Evolutionary conservation across 2,113 vertebrate species (phyloP), one percentile per base, ranked within the genome.

Genomic region (Amazona guildingii): DNA sequence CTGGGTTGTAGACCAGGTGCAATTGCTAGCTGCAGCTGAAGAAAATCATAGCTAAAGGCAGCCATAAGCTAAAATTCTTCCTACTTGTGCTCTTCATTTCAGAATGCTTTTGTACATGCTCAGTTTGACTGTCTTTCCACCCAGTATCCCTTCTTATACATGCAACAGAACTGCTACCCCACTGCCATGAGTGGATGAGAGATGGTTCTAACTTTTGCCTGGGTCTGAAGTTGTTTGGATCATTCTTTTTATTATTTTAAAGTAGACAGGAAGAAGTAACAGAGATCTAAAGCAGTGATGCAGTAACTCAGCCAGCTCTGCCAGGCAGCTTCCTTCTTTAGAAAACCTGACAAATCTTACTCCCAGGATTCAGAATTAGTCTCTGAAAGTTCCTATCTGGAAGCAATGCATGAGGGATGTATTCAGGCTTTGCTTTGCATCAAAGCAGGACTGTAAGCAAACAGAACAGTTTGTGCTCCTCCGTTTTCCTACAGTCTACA

Each of bases 281-380:
- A 63, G 41, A 46, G 24, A 59, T 74, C 51, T 81, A 82, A 93
- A 88, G 43, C 39, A 79, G 77, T 23, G 35, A 9, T 72, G 33
- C 54, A 46, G 61, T 82, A 88, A 51, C 68, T 86, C 51, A 49
- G 48, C 5, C 57, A 66, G 59, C 57, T 74, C 28, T 74, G 41
- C 68, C 76, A 86, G 67, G 29, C 37, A 72, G 66, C 68, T 86
- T 82, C 35, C 55, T 78, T 63, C 23, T 10, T 80, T 43, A 39
- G 62, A 92, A 89, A 86, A 82, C 13, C 64, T 86, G 73, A 88
- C 17, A 63, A 84, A 64, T 68, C 48, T 86, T 43, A 37, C 48
- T 86, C 33, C 52, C 43, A 75, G 48, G 27, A 62, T 78, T 86
- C 55, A 84, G 55, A 44, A 72, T 82, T 64, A 64, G 48, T 69